Conservation (phyloP, 1,140 invertebrate genomes). For the Dendroctonus valens region DNA sequence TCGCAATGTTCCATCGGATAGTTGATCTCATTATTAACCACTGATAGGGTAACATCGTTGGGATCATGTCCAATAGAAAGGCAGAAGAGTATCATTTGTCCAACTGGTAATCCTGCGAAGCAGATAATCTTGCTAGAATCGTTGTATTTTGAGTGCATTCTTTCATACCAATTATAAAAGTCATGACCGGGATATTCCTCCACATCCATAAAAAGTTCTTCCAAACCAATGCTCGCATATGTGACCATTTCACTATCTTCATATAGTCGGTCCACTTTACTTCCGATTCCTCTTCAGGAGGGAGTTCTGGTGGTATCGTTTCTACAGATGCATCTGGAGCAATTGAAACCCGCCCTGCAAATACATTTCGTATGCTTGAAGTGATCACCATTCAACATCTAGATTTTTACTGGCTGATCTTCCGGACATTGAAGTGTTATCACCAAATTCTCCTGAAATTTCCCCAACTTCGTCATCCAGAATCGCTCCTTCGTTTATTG, state of each 20-base stretch:
- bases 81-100: constrained; percentile 95
- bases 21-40: constrained; percentile 81
- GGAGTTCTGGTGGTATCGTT: constrained; percentile 53
- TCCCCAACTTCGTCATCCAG: constrained; percentile 66
- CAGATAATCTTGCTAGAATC: background rate
- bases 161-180: constrained; percentile 74
- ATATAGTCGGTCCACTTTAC: constrained; percentile 58
- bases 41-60: constrained; percentile 75
- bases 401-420: constrained; percentile 53
- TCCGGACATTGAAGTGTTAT: constrained; percentile 74
- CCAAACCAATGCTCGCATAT: constrained; percentile 81
- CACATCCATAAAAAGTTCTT: constrained; percentile 93
- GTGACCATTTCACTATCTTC: constrained; percentile 64
- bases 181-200: constrained; percentile 85
- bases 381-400: too few species aligned
- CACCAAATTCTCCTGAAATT: constrained; percentile 82
- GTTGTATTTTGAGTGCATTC: background rate
- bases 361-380: background rate
- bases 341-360: constrained; percentile 41
- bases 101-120: constrained; percentile 53
- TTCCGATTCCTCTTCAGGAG: constrained; percentile 59
- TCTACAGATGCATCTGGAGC: constrained; percentile 39
- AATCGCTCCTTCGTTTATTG: constrained; percentile 57
- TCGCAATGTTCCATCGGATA: constrained; percentile 55
- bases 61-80: constrained; percentile 90